phyloP scores from a whole-genome alignment of 2,888 invertebrate genomes.

The Stramonita haemastoma region DNA sequence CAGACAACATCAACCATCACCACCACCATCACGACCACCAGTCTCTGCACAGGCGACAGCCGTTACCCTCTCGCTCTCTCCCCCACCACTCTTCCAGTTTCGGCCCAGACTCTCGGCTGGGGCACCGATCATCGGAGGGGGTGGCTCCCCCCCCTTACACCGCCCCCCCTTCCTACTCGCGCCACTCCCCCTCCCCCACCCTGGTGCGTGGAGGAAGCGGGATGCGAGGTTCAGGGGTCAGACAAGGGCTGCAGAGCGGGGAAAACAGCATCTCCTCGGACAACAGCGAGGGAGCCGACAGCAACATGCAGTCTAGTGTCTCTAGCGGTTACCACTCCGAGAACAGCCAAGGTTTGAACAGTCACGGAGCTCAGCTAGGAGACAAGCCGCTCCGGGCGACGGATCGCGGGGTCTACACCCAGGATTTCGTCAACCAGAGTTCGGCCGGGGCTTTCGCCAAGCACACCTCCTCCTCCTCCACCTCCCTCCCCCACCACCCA shows the following conservation, averaged over 20 bases:
- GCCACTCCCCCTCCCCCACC: constrained; percentile 30
- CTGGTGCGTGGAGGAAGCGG: neutral
- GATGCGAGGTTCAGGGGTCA: neutral
- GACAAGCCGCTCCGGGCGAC: constrained; percentile 25
- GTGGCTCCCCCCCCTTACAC: constrained; percentile 27
- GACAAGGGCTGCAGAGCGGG: constrained; percentile 44
- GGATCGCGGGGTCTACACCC: constrained; percentile 50
- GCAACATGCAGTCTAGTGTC: constrained; percentile 53
- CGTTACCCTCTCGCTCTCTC: neutral
- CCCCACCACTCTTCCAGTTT: neutral
- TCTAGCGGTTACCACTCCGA: constrained; percentile 57
- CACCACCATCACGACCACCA: neutral
- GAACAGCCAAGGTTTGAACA: constrained; percentile 32
- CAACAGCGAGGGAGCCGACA: constrained; percentile 56
- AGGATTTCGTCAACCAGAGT: constrained; percentile 52
- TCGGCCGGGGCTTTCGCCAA: constrained; percentile 55
- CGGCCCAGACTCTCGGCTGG: neutral
- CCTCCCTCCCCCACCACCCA: constrained; percentile 26
- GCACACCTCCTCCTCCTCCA: constrained; percentile 54
- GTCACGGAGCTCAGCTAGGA: neutral
- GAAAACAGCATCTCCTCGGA: constrained; percentile 62
- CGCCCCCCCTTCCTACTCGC: constrained; percentile 26
- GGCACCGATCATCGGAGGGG: neutral
- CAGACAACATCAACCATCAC: neutral
- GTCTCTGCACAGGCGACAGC: neutral